Percentiles rank a stretch among this genome's conserved stretches.
These are phyloP conservation scores for Phyllostomus discolor DNA, from an alignment of 2,113 vertebrate genomes.

Conservation along the genomic window DNA sequence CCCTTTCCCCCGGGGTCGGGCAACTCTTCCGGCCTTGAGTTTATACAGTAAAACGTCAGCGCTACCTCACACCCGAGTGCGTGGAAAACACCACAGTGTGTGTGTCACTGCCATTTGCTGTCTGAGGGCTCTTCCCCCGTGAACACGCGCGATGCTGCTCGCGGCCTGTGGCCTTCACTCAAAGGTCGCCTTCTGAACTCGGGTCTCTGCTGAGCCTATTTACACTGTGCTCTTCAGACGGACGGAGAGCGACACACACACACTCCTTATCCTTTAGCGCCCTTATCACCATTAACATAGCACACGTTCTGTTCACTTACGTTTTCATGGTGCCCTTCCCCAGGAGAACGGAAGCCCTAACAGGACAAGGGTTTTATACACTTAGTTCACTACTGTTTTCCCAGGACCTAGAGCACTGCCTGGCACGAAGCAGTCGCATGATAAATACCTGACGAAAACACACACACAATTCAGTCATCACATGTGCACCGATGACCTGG, in stretches of 20 bases:
- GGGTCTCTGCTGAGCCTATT: background rate
- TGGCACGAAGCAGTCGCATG: background rate
- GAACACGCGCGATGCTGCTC: accelerated
- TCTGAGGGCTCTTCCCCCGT: background rate
- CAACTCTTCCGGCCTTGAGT: background rate
- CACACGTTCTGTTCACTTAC: background rate
- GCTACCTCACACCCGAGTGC: background rate
- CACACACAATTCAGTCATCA: background rate
- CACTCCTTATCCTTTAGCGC: background rate
- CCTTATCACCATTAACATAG: background rate
- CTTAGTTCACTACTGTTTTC: background rate
- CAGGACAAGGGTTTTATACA: background rate
- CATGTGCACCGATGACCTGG: background rate
- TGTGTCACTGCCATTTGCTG: accelerated
- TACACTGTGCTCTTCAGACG: background rate
- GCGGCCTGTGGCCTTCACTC: background rate
- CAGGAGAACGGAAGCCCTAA: background rate
- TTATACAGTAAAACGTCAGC: background rate
- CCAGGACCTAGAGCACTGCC: background rate
- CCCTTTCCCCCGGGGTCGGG: background rate
- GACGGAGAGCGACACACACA: too few species aligned
- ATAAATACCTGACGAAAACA: background rate
- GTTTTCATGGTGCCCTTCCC: background rate
- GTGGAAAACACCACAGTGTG: background rate
- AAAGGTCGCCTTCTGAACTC: background rate